Evolutionary conservation across 2,113 vertebrate species (phyloP), one percentile per base, ranked within the genome.

Genomic region (Solea senegalensis): DNA sequence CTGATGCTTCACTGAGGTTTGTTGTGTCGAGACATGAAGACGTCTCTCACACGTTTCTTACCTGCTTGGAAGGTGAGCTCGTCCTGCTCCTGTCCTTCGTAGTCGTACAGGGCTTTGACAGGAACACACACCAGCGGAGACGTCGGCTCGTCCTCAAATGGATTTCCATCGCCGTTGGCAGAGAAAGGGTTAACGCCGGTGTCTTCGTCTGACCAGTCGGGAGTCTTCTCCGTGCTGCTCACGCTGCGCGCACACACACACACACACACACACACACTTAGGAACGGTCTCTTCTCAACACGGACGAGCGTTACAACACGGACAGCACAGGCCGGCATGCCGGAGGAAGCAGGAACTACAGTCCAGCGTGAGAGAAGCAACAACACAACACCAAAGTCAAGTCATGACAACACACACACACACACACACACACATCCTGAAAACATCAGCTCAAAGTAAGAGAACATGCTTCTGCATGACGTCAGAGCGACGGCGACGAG

Each of bases 21-120:
- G n/a, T n/a, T n/a, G n/a, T n/a, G n/a, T n/a, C n/a, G n/a, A n/a
- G n/a, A n/a, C n/a, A n/a, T n/a, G n/a, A 1, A 21, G 21, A 21
- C 21, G 21, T 1, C 21, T 1, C 21, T 1, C 21, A 1, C 21
- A 1, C 21, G 21, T 21, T 21, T 21, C 21, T 21, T 21, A 98
- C 98, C 98, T 57, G 95, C 94, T 92, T 96, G 97, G 89, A 98
- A 99, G 88, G 95, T 99, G 51, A 99, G 95, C 87, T 99, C 98
- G 2, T 99, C 97, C 14, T 97, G 96, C 75, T 99, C 98, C 88
- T 99, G 98, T 4, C 97, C 96, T 16, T 98, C 97, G 0, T 99
- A 98, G 92, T 99, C 97, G 0, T 98, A 99, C 6, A 99, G 92
- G 0, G 97, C 97, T 48, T 91, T 94, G 14, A 99, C 97, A 7